Base-by-base conservation (phyloP, 2,888 invertebrate genomes). In the Cosmia trapezina region DNA sequence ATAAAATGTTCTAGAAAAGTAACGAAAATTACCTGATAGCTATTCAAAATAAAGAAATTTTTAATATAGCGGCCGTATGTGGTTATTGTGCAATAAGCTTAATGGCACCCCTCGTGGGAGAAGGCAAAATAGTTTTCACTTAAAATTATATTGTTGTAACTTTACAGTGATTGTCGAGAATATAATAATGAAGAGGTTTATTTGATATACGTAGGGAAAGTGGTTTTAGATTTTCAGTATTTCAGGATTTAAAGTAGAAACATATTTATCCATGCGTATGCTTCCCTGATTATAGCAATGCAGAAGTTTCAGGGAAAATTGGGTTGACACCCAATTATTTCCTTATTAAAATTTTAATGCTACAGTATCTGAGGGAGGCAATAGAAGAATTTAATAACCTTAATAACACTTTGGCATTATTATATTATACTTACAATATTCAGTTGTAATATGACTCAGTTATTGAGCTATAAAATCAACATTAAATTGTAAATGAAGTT, bases 41-140 rank as follows among this genome's bases (percentile, higher is more conserved):
- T 7, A 47, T 65, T 43, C 28, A 49, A 68, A 68, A 47, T 49
- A 49, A 49, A 57, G 14, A 54, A n/a, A 53, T 66, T 78, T 28
- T 22, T 37, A 54, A 37, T 47, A 59, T 41, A 62, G 4, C 3
- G n/a, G 45, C 22, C 19, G 19, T 19, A n/a, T 19, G 9, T n/a
- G 3, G 22, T 37, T 45, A 54, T 65, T 53, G 28, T 49, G 43
- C 47, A n/a, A 70, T 70, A 77, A 45, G 5, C 63, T 61, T 74
- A 69, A 69, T 54, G 28, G 43, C 33, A 53, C 45, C 3, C 49
- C 37, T 37, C 76, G 68, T 80, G 78, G 76, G 80, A 80, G 14
- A 43, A 37, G 0, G 28, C 37, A 53, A 69, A 61, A 62, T 37
- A 28, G 61, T 33, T 57, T 54, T 12, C 28, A 68, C 14, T 51